phyloP scores from a whole-genome alignment of 2,113 vertebrate genomes.

The Bostrychus sinensis region DNA sequence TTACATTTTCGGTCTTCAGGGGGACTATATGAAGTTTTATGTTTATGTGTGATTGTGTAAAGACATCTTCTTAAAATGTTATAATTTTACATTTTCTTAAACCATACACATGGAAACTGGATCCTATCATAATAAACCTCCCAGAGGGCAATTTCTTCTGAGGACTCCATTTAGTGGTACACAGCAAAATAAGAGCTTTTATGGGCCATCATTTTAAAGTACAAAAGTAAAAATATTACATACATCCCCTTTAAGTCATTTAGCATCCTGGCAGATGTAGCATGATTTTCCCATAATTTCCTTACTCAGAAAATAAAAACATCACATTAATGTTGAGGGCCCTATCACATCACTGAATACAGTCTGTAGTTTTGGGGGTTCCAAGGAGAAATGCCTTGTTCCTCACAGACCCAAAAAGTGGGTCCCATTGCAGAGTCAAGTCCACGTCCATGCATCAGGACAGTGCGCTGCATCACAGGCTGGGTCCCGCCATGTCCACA shows the following conservation, averaged over 20 bases:
- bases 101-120: background rate
- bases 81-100: background rate
- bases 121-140: too few relatives aligned
- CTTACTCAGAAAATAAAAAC: slow-evolving; percentile 20
- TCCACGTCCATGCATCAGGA: slow-evolving; percentile 43
- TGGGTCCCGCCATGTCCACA: slow-evolving; percentile 44
- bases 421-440: slow-evolving; percentile 49
- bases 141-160: background rate
- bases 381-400: slow-evolving; percentile 24
- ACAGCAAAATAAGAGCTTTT: slow-evolving; percentile 10
- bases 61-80: background rate
- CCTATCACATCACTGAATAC: slow-evolving; percentile 22
- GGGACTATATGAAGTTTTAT: background rate
- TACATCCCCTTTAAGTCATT: slow-evolving; percentile 13
- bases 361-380: slow-evolving; percentile 26
- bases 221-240: slow-evolving; percentile 11
- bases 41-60: background rate
- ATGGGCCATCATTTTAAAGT: background rate
- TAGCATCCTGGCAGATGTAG: slow-evolving; percentile 8
- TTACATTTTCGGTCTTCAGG: background rate
- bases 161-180: slow-evolving; percentile 6
- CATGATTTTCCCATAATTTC: slow-evolving; percentile 30
- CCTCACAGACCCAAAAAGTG: slow-evolving; percentile 10
- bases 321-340: slow-evolving; percentile 27
- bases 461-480: slow-evolving; percentile 24